Evolutionary conservation across 2,113 vertebrate species (phyloP).

Genomic region (Pungitius pungitius): DNA sequence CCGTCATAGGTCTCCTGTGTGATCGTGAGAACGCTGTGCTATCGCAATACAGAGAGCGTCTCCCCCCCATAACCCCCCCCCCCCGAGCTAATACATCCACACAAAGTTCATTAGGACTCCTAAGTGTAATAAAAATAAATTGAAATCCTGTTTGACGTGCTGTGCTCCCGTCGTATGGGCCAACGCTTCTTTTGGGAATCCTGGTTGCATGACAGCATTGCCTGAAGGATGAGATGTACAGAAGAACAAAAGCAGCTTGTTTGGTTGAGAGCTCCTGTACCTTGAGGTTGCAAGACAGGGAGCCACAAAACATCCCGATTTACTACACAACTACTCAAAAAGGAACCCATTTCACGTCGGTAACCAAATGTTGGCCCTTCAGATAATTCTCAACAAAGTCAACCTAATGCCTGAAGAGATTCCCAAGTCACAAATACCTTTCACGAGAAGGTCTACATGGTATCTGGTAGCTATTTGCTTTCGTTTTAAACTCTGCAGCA

Average conservation of each 20-base stretch:
- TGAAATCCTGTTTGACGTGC: constrained; percentile 1
- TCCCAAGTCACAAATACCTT: not conserved
- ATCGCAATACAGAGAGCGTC: constrained; percentile 52
- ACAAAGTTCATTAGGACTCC: constrained; percentile 28
- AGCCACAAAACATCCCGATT: constrained; percentile 31
- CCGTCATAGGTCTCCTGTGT: constrained; percentile 14
- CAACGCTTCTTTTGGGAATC: too few species aligned
- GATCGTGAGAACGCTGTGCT: constrained; percentile 29
- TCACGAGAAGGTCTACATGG: too few species aligned
- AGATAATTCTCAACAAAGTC: constrained; percentile 20
- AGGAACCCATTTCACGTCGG: constrained; percentile 21
- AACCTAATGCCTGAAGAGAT: not conserved
- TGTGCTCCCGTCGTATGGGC: constrained; percentile 31
- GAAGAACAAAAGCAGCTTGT: constrained; percentile 4
- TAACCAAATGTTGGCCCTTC: constrained; percentile 6
- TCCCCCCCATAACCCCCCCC: too few species aligned
- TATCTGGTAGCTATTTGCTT: too few species aligned
- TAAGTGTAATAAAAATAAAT: too few species aligned
- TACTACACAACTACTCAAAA: constrained; percentile 48
- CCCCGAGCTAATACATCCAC: constrained; percentile 55
- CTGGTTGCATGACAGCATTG: too few species aligned
- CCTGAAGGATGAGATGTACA: not conserved
- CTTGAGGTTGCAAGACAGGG: not conserved
- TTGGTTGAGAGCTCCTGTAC: constrained; percentile 9
- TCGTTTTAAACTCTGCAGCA: not conserved